Base-by-base conservation (phyloP, 2,888 invertebrate species). In the Sphecodes monilicornis region DNA sequence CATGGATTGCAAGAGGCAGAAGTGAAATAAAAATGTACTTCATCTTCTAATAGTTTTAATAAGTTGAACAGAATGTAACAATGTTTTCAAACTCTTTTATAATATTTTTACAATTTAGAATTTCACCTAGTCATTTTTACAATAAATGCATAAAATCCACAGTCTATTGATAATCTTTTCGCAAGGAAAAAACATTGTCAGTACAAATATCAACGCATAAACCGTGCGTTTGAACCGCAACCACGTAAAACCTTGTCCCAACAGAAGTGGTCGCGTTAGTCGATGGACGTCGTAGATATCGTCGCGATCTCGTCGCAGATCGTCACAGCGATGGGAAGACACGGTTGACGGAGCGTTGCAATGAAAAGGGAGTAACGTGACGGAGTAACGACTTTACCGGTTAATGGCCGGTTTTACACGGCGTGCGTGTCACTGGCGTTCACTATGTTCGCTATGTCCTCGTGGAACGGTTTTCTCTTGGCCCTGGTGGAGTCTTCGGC, bases 321-420 rank as follows among this genome's bases (percentile, higher is more conserved):
- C 50, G 50, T 50, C 50, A 50, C 64, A 32, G 32, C 18, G 13
- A 43, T 8, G 10, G 4, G 43, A 60, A 60, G 64, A 26, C 76
- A 36, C 76, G 69, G 41, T 50, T 50, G 76, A 4, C 32, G 3
- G 29, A 16, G 22, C 29, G 50, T 69, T 76, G 54, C 74, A 60
- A 74, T n/a, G 69, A 64, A 77, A 82, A 50, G n/a, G n/a, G n/a
- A n/a, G n/a, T n/a, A 54, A 82, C 78, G 78, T 76, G 68, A 50
- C 26, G 29, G 66, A 46, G 83, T 80, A 80, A 85, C 85, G 41
- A 77, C 77, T 83, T 80, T 68, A 77, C 32, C 54, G 46, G 80
- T 83, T 80, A 85, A 85, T 72, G 74, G 83, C 36, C 60, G 74
- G 77, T 83, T 85, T 83, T 83, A 80, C 85, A 76, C 80, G 74